phyloP scores from a whole-genome alignment of 2,113 vertebrate species.

The Psammodynastes pulverulentus region DNA sequence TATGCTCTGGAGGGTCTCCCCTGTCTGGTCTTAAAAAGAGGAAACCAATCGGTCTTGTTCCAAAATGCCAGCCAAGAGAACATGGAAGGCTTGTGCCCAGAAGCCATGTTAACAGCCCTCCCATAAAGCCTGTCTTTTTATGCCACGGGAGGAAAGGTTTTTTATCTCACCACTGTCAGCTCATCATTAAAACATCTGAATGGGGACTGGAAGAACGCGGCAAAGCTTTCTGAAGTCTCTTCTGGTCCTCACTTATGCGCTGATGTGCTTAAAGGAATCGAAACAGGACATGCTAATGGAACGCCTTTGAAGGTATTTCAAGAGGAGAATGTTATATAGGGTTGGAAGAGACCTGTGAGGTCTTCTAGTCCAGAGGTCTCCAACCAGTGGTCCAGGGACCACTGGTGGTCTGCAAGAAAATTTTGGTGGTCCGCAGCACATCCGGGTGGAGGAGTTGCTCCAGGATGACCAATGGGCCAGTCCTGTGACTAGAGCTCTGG shows the following conservation, averaged over 20 bases:
- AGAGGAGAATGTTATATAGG: too few species aligned
- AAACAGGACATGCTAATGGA: fast-evolving
- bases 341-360: too few species aligned
- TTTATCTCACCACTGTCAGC: not conserved
- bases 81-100: not conserved
- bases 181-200: conserved; percentile 2
- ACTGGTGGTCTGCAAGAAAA: too few species aligned
- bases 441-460: too few species aligned
- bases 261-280: not conserved
- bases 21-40: not conserved
- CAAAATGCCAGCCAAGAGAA: not conserved
- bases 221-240: not conserved
- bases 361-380: too few species aligned
- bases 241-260: not conserved
- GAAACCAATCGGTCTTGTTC: not conserved
- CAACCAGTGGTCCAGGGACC: too few species aligned
- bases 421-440: too few species aligned
- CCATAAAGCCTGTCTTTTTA: not conserved
- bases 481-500: too few species aligned
- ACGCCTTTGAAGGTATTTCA: not conserved
- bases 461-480: too few species aligned
- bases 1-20: not conserved
- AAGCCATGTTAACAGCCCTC: not conserved
- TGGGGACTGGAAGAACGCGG: not conserved
- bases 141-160: fast-evolving